Base-by-base conservation (phyloP, 2,113 vertebrate species). In the Ammodramus savannarum region DNA sequence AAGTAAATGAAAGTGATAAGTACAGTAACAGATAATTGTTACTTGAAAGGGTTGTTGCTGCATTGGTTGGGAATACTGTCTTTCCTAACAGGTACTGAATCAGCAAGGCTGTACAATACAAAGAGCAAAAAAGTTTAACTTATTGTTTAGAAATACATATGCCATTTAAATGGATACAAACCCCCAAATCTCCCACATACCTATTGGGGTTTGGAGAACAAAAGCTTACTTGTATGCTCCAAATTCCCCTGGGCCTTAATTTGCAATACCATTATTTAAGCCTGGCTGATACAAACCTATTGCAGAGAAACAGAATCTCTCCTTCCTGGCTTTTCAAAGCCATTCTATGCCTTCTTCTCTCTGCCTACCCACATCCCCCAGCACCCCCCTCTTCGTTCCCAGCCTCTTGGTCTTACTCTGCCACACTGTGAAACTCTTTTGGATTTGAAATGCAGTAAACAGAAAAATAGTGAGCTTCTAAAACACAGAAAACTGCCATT, bases 191-290 rank as follows among this genome's bases (percentile, higher is more conserved):
- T 96, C 80, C 79, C 85, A 77, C 71, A 68, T 94, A 96, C 71
- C 94, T 94, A 91, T 93, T 89, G 95, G 94, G 87, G 87, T 93
- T 83, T 96, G 90, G 61, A 3, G 8, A 91, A 97, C 96, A 96
- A 97, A 97, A 95, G 91, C 90, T 93, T 7, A 7, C 89, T 94
- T 96, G 85, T 96, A 85, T 0, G 10, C 46, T 87, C 52, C 43
- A 69, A 85, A 90, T 94, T 95, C 94, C 91, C 89, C 65, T 91
- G 87, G 87, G 94, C 89, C 87, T 96, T 85, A 93, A 91, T 96
- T 96, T 96, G 94, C 91, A 83, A 88, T 86, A 83, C 89, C 63
- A 90, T 95, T 94, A 93, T 88, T 97, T 93, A 94, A 95, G 91
- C 81, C 85, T 91, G 82, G 91, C 78, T 80, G 68, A 77, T 91